Base-by-base conservation (phyloP, 2,888 invertebrate genomes). In the Pollenia angustigena region DNA sequence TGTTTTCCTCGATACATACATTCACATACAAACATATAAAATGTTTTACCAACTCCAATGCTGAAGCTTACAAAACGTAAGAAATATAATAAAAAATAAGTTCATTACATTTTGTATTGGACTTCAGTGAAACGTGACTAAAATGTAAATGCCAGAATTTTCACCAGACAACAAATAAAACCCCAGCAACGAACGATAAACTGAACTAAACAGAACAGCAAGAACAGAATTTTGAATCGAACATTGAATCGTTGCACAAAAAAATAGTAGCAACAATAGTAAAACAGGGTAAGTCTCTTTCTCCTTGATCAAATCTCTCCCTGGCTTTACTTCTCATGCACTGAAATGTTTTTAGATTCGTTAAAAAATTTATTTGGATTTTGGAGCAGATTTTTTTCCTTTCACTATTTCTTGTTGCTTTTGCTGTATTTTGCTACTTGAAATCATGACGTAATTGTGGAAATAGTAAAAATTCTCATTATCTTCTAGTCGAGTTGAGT, bases 71-170 rank as follows among this genome's bases (percentile, higher is more conserved):
- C 58, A 58, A 69, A 69, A 79, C n/a, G 42, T 60, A 62, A 44
- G 23, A 71, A 69, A 62, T 69, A 16, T 9, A 60, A 60, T 11
- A 12, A 14, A 48, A 60, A 52, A 81, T 23, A 58, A 75, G 60
- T 74, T 68, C 52, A 74, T 81, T 78, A 78, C 75, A 80, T 79
- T 86, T 83, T 78, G 84, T 81, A 87, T 87, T 87, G 84, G 87
- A 81, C 81, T 87, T 78, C 81, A 84, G 87, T 87, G 87, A 87
- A 89, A 89, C 89, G 89, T 89, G 89, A 89, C 89, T 87, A 87
- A 88, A 89, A 89, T 89, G 88, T 88, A 89, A 89, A 89, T 89
- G 88, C 83, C 81, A 82, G 87, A 79, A 85, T 87, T 78, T 85
- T 76, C 82, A 82, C 75, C 71, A 87, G 87, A 87, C 87, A 87